Conservation (phyloP, 1,140 invertebrate genomes). For the Atopsyche davidsoni region DNA sequence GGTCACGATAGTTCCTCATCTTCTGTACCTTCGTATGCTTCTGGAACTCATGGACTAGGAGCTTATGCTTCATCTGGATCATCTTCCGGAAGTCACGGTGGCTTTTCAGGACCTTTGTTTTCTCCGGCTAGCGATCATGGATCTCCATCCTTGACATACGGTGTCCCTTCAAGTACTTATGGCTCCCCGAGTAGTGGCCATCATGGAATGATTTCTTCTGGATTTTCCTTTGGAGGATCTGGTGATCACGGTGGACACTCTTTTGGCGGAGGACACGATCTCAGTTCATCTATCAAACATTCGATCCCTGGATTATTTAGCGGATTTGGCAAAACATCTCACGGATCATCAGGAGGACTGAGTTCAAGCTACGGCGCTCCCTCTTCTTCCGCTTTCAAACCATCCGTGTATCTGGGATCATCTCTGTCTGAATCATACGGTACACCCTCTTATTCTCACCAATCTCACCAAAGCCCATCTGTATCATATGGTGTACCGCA, state of each 20-base stretch:
- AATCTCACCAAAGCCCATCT: conserved; percentile 6
- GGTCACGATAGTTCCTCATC: conserved; percentile 3
- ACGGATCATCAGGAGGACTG: conserved; percentile 7
- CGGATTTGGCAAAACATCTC: background rate
- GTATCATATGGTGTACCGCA: conserved; percentile 14
- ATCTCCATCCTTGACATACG: conserved; percentile 14
- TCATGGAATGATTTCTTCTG: conserved; percentile 2
- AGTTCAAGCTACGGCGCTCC: conserved; percentile 18
- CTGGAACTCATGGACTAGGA: conserved; percentile 24
- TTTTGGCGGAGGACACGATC: conserved; percentile 7
- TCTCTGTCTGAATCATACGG: conserved; percentile 13
- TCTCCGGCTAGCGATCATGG: conserved; percentile 13
- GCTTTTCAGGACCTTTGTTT: conserved; percentile 15
- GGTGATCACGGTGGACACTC: conserved; percentile 9
- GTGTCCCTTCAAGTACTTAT: conserved; percentile 16
- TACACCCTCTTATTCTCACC: conserved; percentile 7
- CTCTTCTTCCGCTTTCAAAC: conserved; percentile 16
- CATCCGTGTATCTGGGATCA: conserved; percentile 27
- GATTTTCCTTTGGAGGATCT: conserved; percentile 8
- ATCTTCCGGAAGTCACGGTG: conserved; percentile 3
- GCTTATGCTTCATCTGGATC: conserved; percentile 23
- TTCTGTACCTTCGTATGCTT: conserved; percentile 26
- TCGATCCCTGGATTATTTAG: conserved; percentile 16
- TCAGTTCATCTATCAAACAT: conserved; percentile 5
- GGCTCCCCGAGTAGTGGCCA: conserved; percentile 14